Conservation (phyloP, 2,888 invertebrate genomes). For the Busseola fusca region DNA sequence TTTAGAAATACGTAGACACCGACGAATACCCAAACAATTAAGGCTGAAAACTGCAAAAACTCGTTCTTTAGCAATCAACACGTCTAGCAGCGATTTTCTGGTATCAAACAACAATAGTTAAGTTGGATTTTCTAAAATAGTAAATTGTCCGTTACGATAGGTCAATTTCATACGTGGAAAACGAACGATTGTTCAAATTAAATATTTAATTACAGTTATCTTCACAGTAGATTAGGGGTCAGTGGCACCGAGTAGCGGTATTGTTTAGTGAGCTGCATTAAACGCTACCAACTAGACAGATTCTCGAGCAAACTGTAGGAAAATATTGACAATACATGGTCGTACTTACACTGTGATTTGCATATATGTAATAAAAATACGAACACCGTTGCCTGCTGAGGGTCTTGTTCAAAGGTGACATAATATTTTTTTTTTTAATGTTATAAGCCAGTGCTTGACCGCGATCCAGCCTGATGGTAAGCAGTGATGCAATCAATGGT, state of each 20-base stretch:
- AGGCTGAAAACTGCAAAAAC: slow-evolving; percentile 44
- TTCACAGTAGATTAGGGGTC: slow-evolving; percentile 82
- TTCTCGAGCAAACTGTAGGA: slow-evolving; percentile 33
- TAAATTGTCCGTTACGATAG: slow-evolving; percentile 64
- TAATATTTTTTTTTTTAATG: too few species aligned
- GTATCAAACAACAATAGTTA: slow-evolving; percentile 42
- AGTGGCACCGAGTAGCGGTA: slow-evolving; percentile 74
- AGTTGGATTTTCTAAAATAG: slow-evolving; percentile 51
- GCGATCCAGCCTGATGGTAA: too few species aligned
- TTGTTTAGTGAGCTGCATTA: slow-evolving; percentile 65
- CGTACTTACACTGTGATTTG: slow-evolving; percentile 17
- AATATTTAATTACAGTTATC: slow-evolving; percentile 85
- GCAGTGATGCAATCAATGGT: too few species aligned
- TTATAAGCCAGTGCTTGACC: too few species aligned
- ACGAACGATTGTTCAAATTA: slow-evolving; percentile 77
- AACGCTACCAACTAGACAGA: slow-evolving; percentile 39
- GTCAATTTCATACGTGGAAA: slow-evolving; percentile 74
- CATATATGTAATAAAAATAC: slow-evolving; percentile 25
- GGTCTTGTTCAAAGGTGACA: background rate
- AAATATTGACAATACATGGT: slow-evolving; percentile 19
- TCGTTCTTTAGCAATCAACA: slow-evolving; percentile 46
- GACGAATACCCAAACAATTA: slow-evolving; percentile 31
- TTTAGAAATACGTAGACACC: slow-evolving; percentile 29
- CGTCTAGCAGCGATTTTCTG: slow-evolving; percentile 31
- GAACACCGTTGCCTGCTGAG: too few species aligned